Base-by-base conservation (phyloP, 2,113 vertebrate genomes). In the Psettodes erumei region DNA sequence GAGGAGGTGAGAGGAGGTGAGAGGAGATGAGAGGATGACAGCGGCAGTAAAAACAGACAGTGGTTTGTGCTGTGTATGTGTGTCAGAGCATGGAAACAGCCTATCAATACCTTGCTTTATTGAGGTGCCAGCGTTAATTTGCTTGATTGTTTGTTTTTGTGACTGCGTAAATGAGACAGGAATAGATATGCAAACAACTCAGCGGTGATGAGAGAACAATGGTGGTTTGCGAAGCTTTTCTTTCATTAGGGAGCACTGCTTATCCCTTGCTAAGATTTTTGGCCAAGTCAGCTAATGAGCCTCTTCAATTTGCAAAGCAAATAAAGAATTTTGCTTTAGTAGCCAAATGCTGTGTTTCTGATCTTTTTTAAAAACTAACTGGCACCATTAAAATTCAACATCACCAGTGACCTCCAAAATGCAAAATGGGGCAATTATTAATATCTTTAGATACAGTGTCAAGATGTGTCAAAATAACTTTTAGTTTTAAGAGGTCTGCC, bases 51-150 rank as follows among this genome's bases (percentile, higher is more conserved):
- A 85, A 88, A 84, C 66, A 86, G 42, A 48, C 33, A 15, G 48
- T 15, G 42, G 37, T 54, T 15, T 68, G 69, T 69, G 43, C 67
- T 45, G 65, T 45, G 43, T 58, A 50, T 27, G 65, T 64, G 64
- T 25, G 8, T 47, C 9, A 30, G 50, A n/a, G 58, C 71, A 60
- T 38, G 77, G 71, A 86, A 77, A 78, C 75, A 82, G 85, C 55
- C 69, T 75, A 91, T 94, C 91, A 91, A 92, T 92, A 90, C 62
- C 51, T 66, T 76, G 77, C 87, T 89, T 87, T 89, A 87, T 86
- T 66, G 64, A 86, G 78, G 83, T 86, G 84, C 67, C 88, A 84
- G 81, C 42, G 28, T 63, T 82, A 43, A 91, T 94, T 92, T 92
- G 90, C 90, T 91, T 91, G 72, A 66, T 59, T 78, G n/a, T 64